Conservation (phyloP, 2,888 invertebrate genomes). For the Cheilosia vulpina region DNA sequence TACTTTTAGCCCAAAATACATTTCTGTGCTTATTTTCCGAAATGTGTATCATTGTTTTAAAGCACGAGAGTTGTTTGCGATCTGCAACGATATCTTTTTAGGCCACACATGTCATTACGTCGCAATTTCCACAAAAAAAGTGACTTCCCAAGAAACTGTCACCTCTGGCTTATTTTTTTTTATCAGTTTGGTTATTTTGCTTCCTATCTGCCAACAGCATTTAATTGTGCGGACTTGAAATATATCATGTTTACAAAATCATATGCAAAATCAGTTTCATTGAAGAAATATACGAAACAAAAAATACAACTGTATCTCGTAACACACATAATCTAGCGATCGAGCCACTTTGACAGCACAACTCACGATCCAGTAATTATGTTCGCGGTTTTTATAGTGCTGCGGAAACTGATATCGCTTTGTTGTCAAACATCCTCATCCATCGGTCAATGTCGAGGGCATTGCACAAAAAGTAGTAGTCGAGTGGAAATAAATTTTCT, state of each 20-base stretch:
- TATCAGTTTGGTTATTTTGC: slow-evolving; percentile 15
- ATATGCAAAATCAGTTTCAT: slow-evolving; percentile 30
- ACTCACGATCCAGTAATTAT: slow-evolving; percentile 54
- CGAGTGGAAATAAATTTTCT: slow-evolving; percentile 48
- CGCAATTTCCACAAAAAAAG: background rate
- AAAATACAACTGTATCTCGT: too few relatives aligned
- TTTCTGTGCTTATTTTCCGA: too few relatives aligned
- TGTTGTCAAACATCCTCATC: slow-evolving; percentile 62
- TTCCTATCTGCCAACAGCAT: slow-evolving; percentile 15
- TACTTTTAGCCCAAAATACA: too few relatives aligned
- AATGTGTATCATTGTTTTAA: too few relatives aligned
- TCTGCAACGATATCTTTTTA: slow-evolving; percentile 1
- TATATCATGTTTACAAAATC: background rate
- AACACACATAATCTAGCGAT: slow-evolving; percentile 23
- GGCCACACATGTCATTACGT: slow-evolving; percentile 19
- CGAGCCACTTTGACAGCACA: slow-evolving; percentile 40
- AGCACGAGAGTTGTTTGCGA: background rate
- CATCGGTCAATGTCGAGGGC: slow-evolving; percentile 68
- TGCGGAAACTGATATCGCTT: slow-evolving; percentile 55
- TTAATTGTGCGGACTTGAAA: background rate
- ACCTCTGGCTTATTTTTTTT: slow-evolving; percentile 2
- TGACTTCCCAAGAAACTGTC: slow-evolving; percentile 5
- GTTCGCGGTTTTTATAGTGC: slow-evolving; percentile 38
- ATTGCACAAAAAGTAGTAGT: slow-evolving; percentile 37
- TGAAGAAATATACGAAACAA: background rate